These are phyloP conservation scores for Drosophila yooni DNA, from an alignment of 2,888 invertebrate species.

Conservation along the genomic window DNA sequence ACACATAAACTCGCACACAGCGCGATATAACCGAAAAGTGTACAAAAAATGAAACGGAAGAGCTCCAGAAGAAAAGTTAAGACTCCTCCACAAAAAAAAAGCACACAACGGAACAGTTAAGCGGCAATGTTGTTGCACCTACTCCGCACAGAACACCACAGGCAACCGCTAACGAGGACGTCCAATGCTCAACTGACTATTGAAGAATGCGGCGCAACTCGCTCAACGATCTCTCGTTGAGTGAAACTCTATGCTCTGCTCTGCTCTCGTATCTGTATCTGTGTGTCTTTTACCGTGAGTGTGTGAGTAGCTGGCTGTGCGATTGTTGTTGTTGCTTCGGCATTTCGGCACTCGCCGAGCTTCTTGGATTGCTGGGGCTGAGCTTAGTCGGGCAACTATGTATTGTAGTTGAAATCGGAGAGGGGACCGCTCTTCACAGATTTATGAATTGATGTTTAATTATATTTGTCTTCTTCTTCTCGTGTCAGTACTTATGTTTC, in stretches of 20 bases:
- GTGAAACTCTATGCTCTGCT: slow-evolving; percentile 65
- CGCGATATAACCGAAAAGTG: slow-evolving; percentile 30
- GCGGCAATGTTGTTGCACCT: slow-evolving; percentile 32
- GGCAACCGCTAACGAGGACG: slow-evolving; percentile 83
- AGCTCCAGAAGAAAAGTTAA: slow-evolving; percentile 64
- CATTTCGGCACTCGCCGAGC: slow-evolving; percentile 28
- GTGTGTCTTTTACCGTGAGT: slow-evolving; percentile 7
- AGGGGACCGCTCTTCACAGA: slow-evolving; percentile 18
- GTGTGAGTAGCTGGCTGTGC: slow-evolving; percentile 28
- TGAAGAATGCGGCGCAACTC: slow-evolving; percentile 57
- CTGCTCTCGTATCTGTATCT: slow-evolving; percentile 9
- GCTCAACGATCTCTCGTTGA: slow-evolving; percentile 58
- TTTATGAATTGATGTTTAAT: slow-evolving; percentile 52
- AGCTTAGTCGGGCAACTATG: slow-evolving; percentile 39
- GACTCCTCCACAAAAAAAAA: slow-evolving; percentile 55
- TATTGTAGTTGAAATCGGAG: slow-evolving; percentile 26
- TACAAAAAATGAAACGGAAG: slow-evolving; percentile 31
- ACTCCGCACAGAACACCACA: slow-evolving; percentile 67
- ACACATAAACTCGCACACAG: slow-evolving; percentile 6
- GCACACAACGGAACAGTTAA: slow-evolving; percentile 13
- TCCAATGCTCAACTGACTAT: slow-evolving; percentile 83
- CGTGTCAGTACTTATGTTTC: slow-evolving; percentile 33
- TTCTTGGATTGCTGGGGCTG: slow-evolving; percentile 15
- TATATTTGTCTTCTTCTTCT: slow-evolving; percentile 14
- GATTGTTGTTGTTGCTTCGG: slow-evolving; percentile 29